Base-by-base conservation (phyloP, 1,140 invertebrate genomes). In the Lordiphosa clarofinis region DNA sequence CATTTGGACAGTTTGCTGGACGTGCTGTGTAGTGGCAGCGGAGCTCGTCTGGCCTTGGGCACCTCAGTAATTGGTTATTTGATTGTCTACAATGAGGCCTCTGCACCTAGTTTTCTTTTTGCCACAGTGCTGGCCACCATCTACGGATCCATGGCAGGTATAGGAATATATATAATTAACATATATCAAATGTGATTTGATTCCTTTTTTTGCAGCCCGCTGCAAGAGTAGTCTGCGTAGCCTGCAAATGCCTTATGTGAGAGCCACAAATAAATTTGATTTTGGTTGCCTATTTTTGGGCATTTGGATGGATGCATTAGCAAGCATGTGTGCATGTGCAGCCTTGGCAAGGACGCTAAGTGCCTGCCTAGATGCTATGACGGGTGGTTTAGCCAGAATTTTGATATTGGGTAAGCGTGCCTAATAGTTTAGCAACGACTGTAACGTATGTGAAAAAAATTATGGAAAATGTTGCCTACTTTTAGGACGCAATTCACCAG, bases 351-450 rank as follows among this genome's bases (percentile, higher is more conserved):
- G 93, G 43, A 91, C 93, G 0, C 89, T 93, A 11, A 93, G 92
- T 50, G 91, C 92, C 4, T 93, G 92, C 5, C 89, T 93, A 21
- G 92, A 94, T 86, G 92, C 92, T 59, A 92, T 93, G 54, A 93
- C 91, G 8, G 92, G 91, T 4, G 92, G 92, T 1, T 72, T 92
- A 24, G 91, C 92, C 0, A 90, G 92, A 33, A 89, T 89, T 12
- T 66, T 89, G 0, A 88, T 89, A 60, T 42, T 89, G 42, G 76
- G 75, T 73, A 35, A 63, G 72, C 69, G 43, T 62, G 36, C 60
- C 42, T 28, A 72, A 67, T 62, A 65, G 58, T 59, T 36, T 10
- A 12, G 21, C 33, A 37, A 38, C 9, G 28, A 71, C 60, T 86
- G 55, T 84, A 7, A 8, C 28, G 8, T 6, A 31, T 8, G 10